Conservation (phyloP, 2,888 invertebrate genomes). For the Calephelis perditalis region DNA sequence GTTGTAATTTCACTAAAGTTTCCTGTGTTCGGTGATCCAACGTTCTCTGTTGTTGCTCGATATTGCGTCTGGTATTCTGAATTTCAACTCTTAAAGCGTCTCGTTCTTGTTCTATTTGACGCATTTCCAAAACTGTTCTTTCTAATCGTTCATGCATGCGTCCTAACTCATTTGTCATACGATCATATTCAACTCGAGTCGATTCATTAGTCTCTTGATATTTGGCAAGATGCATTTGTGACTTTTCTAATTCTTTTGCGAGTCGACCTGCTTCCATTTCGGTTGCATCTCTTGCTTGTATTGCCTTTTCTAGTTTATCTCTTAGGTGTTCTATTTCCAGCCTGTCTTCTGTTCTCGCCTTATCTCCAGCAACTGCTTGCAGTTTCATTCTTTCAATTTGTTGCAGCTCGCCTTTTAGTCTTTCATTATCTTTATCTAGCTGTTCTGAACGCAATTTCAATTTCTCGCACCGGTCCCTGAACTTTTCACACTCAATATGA, state of each 20-base stretch:
- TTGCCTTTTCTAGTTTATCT: constrained; percentile 91
- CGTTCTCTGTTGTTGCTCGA: constrained; percentile 81
- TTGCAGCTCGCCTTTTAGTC: constrained; percentile 68
- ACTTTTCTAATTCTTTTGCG: constrained; percentile 91
- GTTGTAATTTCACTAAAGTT: constrained; percentile 84
- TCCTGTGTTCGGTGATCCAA: constrained; percentile 84
- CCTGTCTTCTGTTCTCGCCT: constrained; percentile 82
- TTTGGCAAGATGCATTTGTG: constrained; percentile 89
- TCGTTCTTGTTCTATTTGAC: constrained; percentile 84
- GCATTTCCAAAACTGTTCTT: constrained; percentile 83
- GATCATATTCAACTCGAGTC: constrained; percentile 90
- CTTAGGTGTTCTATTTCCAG: constrained; percentile 90
- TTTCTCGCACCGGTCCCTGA: constrained; percentile 91
- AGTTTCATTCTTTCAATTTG: constrained; percentile 88
- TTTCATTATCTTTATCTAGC: constrained; percentile 79
- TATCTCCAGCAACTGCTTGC: constrained; percentile 81
- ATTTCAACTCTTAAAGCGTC: constrained; percentile 84
- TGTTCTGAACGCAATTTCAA: constrained; percentile 84
- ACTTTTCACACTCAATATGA: constrained; percentile 93
- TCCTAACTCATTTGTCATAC: constrained; percentile 88
- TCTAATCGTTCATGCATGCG: constrained; percentile 90
- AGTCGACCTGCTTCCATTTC: constrained; percentile 91
- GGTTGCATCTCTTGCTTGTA: constrained; percentile 88
- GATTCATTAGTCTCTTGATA: constrained; percentile 90
- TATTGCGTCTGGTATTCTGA: constrained; percentile 80